Percentiles rank a stretch among this genome's conserved stretches.
These are phyloP conservation scores for Cataglyphis altisquamis DNA, from an alignment of 2,888 invertebrate species.

Conservation along the genomic window DNA sequence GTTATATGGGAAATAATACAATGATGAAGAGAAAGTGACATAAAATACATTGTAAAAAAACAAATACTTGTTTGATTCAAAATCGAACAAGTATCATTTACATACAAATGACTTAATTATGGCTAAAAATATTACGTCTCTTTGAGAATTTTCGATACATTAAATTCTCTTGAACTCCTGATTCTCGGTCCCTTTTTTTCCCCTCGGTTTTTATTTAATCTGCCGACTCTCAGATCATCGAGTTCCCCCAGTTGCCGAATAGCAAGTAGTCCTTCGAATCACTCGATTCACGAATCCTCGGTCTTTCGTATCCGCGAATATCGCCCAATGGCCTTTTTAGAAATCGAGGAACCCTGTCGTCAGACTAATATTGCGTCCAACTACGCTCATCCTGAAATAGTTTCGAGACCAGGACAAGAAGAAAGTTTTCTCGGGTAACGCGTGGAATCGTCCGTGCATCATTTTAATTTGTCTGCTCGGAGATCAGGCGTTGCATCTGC, in stretches of 20 bases:
- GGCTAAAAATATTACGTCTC: not conserved
- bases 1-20: not conserved
- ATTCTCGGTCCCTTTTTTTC: not conserved
- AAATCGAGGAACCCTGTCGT: conserved; percentile 9
- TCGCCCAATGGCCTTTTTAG: not conserved
- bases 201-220: not conserved
- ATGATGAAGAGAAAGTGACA: not conserved
- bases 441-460: conserved; percentile 76
- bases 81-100: not conserved
- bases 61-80: not conserved
- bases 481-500: conserved; percentile 83
- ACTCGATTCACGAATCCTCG: not conserved
- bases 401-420: conserved; percentile 72
- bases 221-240: not conserved
- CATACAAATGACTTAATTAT: not conserved
- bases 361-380: conserved; percentile 53
- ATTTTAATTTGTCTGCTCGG: conserved; percentile 85
- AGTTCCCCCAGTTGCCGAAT: conserved; percentile 19
- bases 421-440: conserved; percentile 67
- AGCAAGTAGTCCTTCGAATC: conserved; percentile 5
- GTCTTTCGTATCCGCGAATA: not conserved
- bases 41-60: not conserved
- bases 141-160: not conserved
- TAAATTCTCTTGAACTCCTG: too few species aligned
- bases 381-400: conserved; percentile 81